Percentiles rank a stretch among this genome's conserved stretches.
Conservation (phyloP, 64 coral and sea anemone species). For the Montipora efflorescens region DNA sequence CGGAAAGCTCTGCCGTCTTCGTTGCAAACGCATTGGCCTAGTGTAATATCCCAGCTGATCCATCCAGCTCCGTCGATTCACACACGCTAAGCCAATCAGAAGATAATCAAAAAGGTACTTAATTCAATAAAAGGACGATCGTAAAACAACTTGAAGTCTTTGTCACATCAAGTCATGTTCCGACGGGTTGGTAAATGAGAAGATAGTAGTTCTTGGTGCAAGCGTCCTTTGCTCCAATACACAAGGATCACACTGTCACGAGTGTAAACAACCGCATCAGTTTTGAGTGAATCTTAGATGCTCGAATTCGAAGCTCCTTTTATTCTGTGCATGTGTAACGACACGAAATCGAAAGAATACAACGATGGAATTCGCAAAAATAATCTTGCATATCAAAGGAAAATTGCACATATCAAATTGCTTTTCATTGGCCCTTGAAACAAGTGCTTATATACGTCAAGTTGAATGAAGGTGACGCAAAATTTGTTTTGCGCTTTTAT, state of each 20-base stretch:
- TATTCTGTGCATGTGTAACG: not conserved
- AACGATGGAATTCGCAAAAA: slow-evolving; percentile 1
- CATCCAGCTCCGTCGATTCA: not conserved
- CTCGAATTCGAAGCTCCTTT: no score
- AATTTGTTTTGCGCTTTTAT: slow-evolving; percentile 10
- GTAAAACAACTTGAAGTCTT: not conserved
- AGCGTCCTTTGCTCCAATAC: not conserved
- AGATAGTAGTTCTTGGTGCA: not conserved
- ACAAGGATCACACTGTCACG: not conserved
- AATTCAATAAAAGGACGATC: slow-evolving; percentile 17
- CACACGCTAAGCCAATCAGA: not conserved
- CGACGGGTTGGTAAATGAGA: not conserved
- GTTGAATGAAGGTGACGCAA: slow-evolving; percentile 3
- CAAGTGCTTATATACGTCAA: not conserved
- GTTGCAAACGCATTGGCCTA: not conserved
- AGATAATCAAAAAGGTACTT: slow-evolving; percentile 23
- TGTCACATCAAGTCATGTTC: not conserved
- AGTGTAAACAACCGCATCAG: not conserved
- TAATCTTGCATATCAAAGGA: not conserved
- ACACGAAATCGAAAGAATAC: not conserved
- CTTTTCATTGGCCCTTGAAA: slow-evolving; percentile 2
- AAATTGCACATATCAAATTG: not conserved
- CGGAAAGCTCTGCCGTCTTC: slow-evolving; percentile 28
- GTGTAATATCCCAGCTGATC: not conserved
- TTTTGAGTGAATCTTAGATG: not conserved